Conservation (phyloP, 2,888 invertebrate genomes). For the Rhabditoides inermis region DNA sequence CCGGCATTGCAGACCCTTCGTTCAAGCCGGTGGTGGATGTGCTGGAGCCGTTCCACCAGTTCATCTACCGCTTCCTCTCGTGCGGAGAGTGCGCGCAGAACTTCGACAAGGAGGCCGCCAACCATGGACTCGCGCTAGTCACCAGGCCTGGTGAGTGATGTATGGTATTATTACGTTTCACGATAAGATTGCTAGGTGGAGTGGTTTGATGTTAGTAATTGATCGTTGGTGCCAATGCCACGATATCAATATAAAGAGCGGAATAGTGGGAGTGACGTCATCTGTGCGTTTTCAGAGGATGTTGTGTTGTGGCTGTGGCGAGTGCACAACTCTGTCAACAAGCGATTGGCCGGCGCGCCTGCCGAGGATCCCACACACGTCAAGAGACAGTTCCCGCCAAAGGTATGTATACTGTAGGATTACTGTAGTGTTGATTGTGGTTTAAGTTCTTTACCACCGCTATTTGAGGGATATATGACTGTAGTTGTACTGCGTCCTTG, state of each 20-base stretch:
- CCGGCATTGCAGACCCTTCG: constrained; percentile 27
- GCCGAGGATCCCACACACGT: constrained; percentile 83
- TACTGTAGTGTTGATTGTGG: too few species aligned
- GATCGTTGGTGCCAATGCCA: too few species aligned
- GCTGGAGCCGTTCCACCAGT: constrained; percentile 74
- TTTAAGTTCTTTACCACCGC: too few species aligned
- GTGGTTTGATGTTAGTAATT: too few species aligned
- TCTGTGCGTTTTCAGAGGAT: constrained; percentile 64
- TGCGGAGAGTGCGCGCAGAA: constrained; percentile 82
- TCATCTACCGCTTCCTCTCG: constrained; percentile 82
- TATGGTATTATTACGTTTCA: not conserved
- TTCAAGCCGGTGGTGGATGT: constrained; percentile 62
- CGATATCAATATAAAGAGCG: too few species aligned
- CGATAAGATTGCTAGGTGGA: too few species aligned
- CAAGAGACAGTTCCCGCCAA: constrained; percentile 61
- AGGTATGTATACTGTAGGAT: too few species aligned
- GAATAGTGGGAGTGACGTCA: too few species aligned
- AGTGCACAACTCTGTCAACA: constrained; percentile 84
- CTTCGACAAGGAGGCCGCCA: constrained; percentile 73
- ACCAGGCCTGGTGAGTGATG: constrained; percentile 54
- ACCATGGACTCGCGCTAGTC: constrained; percentile 37
- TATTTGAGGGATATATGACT: too few species aligned
- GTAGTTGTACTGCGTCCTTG: too few species aligned
- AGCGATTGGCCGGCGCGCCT: constrained; percentile 69
- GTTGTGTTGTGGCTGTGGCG: constrained; percentile 83